Evolutionary conservation across 2,888 invertebrate species (phyloP).

Genomic region (Euproctis similis): DNA sequence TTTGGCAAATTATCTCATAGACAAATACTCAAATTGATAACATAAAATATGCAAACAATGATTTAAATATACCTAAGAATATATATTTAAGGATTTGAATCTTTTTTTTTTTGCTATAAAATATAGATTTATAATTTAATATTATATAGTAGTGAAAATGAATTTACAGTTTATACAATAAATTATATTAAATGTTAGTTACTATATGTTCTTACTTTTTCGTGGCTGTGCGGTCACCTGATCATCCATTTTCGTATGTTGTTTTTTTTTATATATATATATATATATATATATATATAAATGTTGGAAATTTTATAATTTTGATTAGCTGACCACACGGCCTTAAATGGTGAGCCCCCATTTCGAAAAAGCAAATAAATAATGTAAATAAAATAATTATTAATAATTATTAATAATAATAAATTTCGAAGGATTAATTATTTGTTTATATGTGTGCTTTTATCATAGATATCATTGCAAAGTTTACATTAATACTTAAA

Average conservation of each 20-base stretch:
- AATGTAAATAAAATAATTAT: constrained; percentile 29
- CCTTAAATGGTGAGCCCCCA: constrained; percentile 68
- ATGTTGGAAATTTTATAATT: constrained; percentile 9
- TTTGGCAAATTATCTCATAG: too few species aligned
- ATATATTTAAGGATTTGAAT: too few species aligned
- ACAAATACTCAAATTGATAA: too few species aligned
- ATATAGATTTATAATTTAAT: too few species aligned
- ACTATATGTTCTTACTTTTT: constrained; percentile 42
- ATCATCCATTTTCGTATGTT: constrained; percentile 23
- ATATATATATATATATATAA: constrained; percentile 2
- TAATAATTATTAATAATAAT: constrained; percentile 8
- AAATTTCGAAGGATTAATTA: too few species aligned
- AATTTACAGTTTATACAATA: constrained; percentile 17
- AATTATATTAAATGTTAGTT: constrained; percentile 14
- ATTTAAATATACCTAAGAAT: too few species aligned
- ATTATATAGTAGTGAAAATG: too few species aligned
- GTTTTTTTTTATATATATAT: not conserved
- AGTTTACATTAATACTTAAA: constrained; percentile 9
- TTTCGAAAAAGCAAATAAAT: constrained; percentile 53
- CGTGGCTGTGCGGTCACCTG: constrained; percentile 42
- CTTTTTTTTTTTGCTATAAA: too few species aligned
- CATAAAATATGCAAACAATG: too few species aligned
- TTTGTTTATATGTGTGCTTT: too few species aligned
- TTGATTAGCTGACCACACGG: constrained; percentile 44
- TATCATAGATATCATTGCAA: constrained; percentile 10